Conservation (phyloP, 2,888 invertebrate genomes). For the Mesorhabditis sp. region DNA sequence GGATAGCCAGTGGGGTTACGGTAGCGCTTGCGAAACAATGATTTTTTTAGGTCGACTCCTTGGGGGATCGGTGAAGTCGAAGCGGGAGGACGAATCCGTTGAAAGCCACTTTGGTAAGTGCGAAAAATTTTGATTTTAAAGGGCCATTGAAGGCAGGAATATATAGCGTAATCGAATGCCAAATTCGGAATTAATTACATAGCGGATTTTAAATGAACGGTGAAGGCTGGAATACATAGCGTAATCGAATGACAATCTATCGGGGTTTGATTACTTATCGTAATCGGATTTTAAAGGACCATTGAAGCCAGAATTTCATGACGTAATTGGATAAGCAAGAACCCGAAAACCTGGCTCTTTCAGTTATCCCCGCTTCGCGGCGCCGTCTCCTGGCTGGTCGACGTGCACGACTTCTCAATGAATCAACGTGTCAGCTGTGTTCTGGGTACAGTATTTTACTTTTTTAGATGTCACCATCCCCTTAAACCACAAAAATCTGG, state of each 20-base stretch:
- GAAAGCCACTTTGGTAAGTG: not conserved
- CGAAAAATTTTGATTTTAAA: too few relatives aligned
- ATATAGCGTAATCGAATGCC: too few relatives aligned
- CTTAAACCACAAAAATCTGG: not conserved
- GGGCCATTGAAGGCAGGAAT: too few relatives aligned
- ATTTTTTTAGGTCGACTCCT: slow-evolving; percentile 11
- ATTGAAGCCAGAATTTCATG: too few relatives aligned
- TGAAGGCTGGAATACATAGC: too few relatives aligned
- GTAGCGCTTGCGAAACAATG: not conserved
- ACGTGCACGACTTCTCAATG: slow-evolving; percentile 59
- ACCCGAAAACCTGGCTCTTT: too few relatives aligned
- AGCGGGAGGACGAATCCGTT: slow-evolving; percentile 71
- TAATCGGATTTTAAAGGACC: too few relatives aligned
- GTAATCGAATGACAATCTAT: too few relatives aligned
- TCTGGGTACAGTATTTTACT: slow-evolving; percentile 14
- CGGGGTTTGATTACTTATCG: too few relatives aligned
- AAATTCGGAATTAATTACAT: too few relatives aligned
- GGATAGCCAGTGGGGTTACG: slow-evolving; percentile 47
- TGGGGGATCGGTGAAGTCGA: slow-evolving; percentile 11
- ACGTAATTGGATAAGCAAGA: too few relatives aligned
- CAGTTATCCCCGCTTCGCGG: slow-evolving; percentile 49
- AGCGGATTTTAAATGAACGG: too few relatives aligned
- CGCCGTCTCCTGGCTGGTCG: slow-evolving; percentile 61
- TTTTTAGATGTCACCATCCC: not conserved
- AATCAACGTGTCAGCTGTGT: slow-evolving; percentile 34